Evolutionary conservation across 1,140 invertebrate genomes (phyloP), one percentile per base, ranked within the genome.

Genomic region (Stegodyphus mimosarum): DNA sequence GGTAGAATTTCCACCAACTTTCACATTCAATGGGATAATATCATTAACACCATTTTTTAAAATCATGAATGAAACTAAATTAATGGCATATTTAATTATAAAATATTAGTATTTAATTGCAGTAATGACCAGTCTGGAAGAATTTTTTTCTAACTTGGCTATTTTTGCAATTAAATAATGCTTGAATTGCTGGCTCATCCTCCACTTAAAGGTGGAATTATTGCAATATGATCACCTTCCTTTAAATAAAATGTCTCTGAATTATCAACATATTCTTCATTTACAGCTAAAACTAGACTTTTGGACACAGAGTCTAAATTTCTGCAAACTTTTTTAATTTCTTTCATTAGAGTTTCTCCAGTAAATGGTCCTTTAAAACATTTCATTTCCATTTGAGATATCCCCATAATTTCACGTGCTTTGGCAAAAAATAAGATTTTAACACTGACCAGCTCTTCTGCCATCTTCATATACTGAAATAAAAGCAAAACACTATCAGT

Each of bases 401-500:
- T 74, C 50, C 70, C 76, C 50, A 81, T 63, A 52, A 87, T 17
- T 76, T 88, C 87, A 67, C 86, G 17, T 48, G 87, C 86, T 80
- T 78, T 87, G 18, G 87, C 87, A 72, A 88, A 88, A 70, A 88
- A 87, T 60, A 88, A 71, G n/a, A 88, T 17, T 71, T 84, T 87
- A 17, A 87, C 81, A 10, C n/a, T 60, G 0, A 76, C 73, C 55
- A n/a, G 18, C 7, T 71, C 49, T 17, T 78, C 75, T 63, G 33
- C 17, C 74, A 86, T 71, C 50, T 67, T 17, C 17, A n/a, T 1
- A 17, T 67, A 17, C 64, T 67, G 13, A 67, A 67, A 67, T 67
- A 6, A 67, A 67, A 67, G n/a, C 9, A 17, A 67, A 11, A 15
- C 15, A 60, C 55, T 11, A 15, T 60, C 55, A 33, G 33, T 33